phyloP scores from a whole-genome alignment of 92 coral and sea anemone genomes.

The Palythoa caribaeorum region DNA sequence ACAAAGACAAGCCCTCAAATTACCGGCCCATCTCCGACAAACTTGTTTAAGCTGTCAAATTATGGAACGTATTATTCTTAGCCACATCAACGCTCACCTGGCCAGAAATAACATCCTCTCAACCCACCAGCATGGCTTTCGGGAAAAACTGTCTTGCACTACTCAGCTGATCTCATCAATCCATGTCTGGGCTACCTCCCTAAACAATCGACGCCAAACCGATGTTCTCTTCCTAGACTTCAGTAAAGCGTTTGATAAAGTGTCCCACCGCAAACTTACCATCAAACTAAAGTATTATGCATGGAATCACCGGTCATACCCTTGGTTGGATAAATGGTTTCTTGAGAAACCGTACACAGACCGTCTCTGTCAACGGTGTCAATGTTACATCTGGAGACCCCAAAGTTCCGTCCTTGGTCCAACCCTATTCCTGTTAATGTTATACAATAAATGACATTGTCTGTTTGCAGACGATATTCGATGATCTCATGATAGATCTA shows the following conservation, averaged over 20 bases:
- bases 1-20: constrained; percentile 26
- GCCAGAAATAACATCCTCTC: constrained; percentile 48
- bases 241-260: constrained; percentile 54
- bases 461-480: constrained; percentile 33
- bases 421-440: constrained; percentile 22
- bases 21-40: constrained; percentile 53
- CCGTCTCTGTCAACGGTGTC: constrained; percentile 51
- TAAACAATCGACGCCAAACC: constrained; percentile 37
- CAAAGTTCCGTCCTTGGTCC: not conserved
- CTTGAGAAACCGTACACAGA: constrained; percentile 48
- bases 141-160: constrained; percentile 48
- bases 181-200: constrained; percentile 55
- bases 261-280: constrained; percentile 53
- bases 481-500: constrained; percentile 32
- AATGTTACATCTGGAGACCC: constrained; percentile 2
- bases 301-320: constrained; percentile 57
- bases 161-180: constrained; percentile 52
- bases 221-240: constrained; percentile 39
- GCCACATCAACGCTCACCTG: constrained; percentile 48
- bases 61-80: constrained; percentile 55
- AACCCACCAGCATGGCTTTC: constrained; percentile 44
- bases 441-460: constrained; percentile 18
- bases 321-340: constrained; percentile 41
- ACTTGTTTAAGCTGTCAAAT: constrained; percentile 53
- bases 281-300: constrained; percentile 36